Conservation (phyloP, 2,888 invertebrate genomes). For the Auanema freiburgensis region DNA sequence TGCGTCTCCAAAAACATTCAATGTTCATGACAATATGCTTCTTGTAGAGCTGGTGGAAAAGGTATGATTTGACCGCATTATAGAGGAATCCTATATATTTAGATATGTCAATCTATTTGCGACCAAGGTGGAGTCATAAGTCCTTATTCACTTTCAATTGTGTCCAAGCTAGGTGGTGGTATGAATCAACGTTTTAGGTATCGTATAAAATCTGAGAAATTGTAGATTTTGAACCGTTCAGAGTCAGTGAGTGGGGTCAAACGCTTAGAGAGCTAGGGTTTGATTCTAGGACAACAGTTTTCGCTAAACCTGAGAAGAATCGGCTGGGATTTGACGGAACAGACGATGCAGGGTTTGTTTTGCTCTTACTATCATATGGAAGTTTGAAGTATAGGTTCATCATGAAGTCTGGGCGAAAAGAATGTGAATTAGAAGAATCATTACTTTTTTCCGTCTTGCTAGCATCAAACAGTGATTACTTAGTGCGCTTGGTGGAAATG, state of each 20-base stretch:
- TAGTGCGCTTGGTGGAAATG: conserved; percentile 4
- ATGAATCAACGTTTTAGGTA: conserved; percentile 1
- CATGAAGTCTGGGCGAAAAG: neutral
- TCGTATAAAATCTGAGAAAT: neutral
- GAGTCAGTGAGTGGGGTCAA: conserved; percentile 9
- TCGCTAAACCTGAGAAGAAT: conserved; percentile 8
- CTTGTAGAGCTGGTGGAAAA: conserved; percentile 10
- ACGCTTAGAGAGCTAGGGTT: conserved; percentile 13
- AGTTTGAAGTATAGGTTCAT: neutral
- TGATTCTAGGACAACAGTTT: neutral
- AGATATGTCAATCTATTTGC: conserved; percentile 7
- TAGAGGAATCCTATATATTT: neutral
- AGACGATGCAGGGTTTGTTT: neutral
- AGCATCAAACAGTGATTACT: neutral
- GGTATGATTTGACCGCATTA: neutral
- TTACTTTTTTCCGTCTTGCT: conserved; percentile 7
- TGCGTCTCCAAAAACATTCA: neutral
- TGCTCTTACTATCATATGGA: too few species aligned
- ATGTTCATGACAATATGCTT: conserved; percentile 15
- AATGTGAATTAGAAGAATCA: neutral
- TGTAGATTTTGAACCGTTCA: conserved; percentile 3
- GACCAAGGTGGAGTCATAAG: conserved; percentile 9
- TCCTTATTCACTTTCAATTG: conserved; percentile 9
- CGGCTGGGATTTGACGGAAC: conserved; percentile 1
- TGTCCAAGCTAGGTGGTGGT: conserved; percentile 1